These are phyloP conservation scores for Valencia hispanica DNA, from an alignment of 2,797 vertebrate genomes.

Conservation along the genomic window DNA sequence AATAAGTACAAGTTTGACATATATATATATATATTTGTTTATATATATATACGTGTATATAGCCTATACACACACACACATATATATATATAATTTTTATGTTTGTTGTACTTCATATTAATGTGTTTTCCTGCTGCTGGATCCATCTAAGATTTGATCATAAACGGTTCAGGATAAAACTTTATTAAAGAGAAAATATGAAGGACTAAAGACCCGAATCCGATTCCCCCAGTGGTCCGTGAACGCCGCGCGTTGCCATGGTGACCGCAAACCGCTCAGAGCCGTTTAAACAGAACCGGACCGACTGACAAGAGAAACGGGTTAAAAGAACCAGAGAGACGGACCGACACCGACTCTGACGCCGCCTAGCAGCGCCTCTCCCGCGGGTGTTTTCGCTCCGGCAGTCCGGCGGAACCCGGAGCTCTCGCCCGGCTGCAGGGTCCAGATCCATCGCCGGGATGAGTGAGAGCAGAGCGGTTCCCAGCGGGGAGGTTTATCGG, in stretches of 20 bases:
- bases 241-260: background rate
- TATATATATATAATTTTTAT: too few relatives aligned
- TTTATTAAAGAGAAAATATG: too few relatives aligned
- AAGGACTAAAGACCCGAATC: too few relatives aligned
- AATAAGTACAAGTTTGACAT: too few relatives aligned
- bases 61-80: too few relatives aligned
- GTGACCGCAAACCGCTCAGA: background rate
- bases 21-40: too few relatives aligned
- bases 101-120: background rate
- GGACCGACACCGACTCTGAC: background rate
- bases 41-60: too few relatives aligned
- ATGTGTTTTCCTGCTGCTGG: background rate
- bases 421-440: background rate
- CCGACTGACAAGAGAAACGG: background rate
- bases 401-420: background rate
- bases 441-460: background rate
- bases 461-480: conserved; percentile 46
- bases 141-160: background rate
- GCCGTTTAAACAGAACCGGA: background rate
- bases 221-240: background rate
- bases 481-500: conserved; percentile 69
- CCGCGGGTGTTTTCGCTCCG: background rate
- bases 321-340: background rate
- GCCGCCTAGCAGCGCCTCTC: background rate
- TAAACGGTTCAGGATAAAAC: too few relatives aligned